Evolutionary conservation across 1,140 invertebrate species (phyloP).

Genomic region (Eriosoma lanigerum): DNA sequence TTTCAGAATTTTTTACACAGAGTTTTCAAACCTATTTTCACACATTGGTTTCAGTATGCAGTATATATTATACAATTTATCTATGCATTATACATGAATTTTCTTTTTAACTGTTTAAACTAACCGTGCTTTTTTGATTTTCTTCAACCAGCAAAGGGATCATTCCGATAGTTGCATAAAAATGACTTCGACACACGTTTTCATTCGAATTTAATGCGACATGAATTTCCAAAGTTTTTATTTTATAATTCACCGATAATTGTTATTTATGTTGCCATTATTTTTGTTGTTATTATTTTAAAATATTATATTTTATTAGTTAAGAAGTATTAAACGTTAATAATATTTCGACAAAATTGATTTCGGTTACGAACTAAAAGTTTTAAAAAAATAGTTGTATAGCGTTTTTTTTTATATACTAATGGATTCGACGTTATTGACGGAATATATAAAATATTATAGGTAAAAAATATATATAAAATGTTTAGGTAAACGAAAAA

Average conservation of each 20-base stretch:
- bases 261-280: too few relatives aligned
- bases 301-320: too few relatives aligned
- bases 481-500: too few relatives aligned
- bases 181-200: too few relatives aligned
- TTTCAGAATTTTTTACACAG: conserved; percentile 4
- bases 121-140: too few relatives aligned
- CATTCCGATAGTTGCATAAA: background rate
- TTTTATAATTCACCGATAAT: too few relatives aligned
- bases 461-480: background rate
- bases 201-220: background rate
- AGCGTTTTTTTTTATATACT: background rate
- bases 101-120: conserved; percentile 7
- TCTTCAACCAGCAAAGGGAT: background rate
- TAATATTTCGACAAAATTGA: too few relatives aligned
- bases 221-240: background rate
- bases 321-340: too few relatives aligned
- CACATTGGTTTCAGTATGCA: background rate
- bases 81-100: conserved; percentile 32
- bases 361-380: background rate
- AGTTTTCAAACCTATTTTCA: too few relatives aligned
- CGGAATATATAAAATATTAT: background rate
- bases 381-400: background rate
- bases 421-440: background rate
- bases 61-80: background rate
- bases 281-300: too few relatives aligned